These are phyloP conservation scores for Craseonycteris thonglongyai DNA, from an alignment of 2,113 vertebrate species.

Conservation along the genomic window DNA sequence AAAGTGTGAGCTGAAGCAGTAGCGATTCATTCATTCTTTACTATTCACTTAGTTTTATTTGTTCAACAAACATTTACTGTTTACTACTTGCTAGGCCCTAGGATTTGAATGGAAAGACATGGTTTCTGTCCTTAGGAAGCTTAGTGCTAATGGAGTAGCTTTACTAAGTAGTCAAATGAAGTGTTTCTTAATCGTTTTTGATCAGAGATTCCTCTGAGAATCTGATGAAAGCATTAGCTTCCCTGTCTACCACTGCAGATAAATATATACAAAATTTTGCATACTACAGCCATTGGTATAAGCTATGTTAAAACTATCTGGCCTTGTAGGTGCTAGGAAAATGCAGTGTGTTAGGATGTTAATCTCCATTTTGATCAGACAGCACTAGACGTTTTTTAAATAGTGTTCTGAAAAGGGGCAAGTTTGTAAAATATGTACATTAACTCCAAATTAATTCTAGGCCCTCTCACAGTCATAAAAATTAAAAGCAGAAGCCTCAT, in stretches of 20 bases:
- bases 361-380: conserved; percentile 1
- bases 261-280: not conserved
- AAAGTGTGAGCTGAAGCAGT: not conserved
- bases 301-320: not conserved
- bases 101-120: not conserved
- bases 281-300: not conserved
- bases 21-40: not conserved
- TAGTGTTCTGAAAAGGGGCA: not conserved
- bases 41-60: not conserved
- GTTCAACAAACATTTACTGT: not conserved
- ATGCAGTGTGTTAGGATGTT: not conserved
- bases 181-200: not conserved
- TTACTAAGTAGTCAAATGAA: not conserved
- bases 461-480: not conserved
- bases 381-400: not conserved
- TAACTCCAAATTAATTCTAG: not conserved
- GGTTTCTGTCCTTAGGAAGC: not conserved
- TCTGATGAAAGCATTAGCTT: not conserved
- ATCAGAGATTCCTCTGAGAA: not conserved
- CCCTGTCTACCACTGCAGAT: not conserved
- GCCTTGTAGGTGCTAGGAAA: not conserved
- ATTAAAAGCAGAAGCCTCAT: not conserved
- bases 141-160: not conserved
- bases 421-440: not conserved
- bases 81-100: not conserved